Evolutionary conservation across 2,113 vertebrate genomes (phyloP).

Genomic region (Cochlearius cochlearius): DNA sequence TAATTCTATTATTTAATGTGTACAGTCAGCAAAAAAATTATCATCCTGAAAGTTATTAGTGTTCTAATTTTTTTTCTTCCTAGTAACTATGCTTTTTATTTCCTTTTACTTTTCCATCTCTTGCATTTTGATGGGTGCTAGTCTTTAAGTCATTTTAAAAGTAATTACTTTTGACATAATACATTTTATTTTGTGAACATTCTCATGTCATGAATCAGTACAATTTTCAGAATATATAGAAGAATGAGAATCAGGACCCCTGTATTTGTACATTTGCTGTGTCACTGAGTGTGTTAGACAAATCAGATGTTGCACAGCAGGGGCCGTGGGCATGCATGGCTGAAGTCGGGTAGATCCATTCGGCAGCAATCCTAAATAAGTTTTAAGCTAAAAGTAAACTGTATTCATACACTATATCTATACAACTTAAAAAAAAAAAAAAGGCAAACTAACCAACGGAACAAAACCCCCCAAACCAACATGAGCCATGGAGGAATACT

Average conservation of each 20-base stretch:
- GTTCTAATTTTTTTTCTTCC: background rate
- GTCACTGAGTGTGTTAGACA: background rate
- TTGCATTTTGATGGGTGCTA: background rate
- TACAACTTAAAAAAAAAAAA: background rate
- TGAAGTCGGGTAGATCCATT: background rate
- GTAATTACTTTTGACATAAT: background rate
- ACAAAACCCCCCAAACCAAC: background rate
- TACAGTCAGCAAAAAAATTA: background rate
- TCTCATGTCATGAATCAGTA: background rate
- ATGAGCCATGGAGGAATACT: background rate
- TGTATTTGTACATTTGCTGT: background rate
- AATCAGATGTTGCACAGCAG: background rate
- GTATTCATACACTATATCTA: background rate
- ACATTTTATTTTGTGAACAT: background rate
- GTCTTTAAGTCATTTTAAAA: background rate
- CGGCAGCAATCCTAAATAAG: background rate
- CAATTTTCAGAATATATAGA: background rate
- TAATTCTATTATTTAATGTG: background rate
- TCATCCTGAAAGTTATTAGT: background rate
- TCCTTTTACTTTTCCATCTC: background rate
- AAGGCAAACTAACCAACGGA: background rate
- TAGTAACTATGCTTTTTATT: background rate
- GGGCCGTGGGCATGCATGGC: background rate
- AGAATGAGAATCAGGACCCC: background rate
- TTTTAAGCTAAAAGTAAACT: background rate